These are phyloP conservation scores for Drosophila punjabiensis DNA, from an alignment of 1,140 invertebrate species.

Conservation along the genomic window DNA sequence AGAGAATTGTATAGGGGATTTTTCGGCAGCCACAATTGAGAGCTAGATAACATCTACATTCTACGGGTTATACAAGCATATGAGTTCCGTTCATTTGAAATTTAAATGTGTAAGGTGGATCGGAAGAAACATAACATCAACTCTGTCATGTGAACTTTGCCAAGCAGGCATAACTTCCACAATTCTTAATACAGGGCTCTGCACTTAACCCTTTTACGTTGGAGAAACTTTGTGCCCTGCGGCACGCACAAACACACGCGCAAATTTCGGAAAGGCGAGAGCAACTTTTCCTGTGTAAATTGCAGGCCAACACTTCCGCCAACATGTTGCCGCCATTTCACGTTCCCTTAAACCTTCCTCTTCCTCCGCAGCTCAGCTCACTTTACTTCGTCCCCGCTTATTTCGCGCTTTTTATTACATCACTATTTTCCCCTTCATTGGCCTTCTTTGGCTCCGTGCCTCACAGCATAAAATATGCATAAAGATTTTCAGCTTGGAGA, in stretches of 20 bases:
- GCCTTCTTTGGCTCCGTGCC: slow-evolving; percentile 16
- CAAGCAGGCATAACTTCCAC: slow-evolving; percentile 25
- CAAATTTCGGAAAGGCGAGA: slow-evolving; percentile 10
- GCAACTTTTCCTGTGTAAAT: slow-evolving; percentile 41
- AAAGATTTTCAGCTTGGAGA: slow-evolving; percentile 34
- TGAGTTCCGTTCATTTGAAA: slow-evolving; percentile 1
- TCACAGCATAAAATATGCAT: slow-evolving; percentile 41
- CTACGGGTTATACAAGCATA: not conserved
- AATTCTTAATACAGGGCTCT: slow-evolving; percentile 26
- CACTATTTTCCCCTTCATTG: slow-evolving; percentile 44
- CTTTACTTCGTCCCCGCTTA: not conserved
- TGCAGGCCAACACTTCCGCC: slow-evolving; percentile 47
- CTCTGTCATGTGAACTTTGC: slow-evolving; percentile 15
- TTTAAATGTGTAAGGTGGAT: slow-evolving; percentile 7
- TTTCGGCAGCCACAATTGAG: not conserved
- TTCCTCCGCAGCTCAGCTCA: not conserved
- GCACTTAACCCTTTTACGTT: slow-evolving; percentile 40
- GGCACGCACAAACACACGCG: slow-evolving; percentile 13
- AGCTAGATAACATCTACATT: slow-evolving; percentile 11
- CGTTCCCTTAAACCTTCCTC: slow-evolving; percentile 2
- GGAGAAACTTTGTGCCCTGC: slow-evolving; percentile 17
- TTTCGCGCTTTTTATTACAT: slow-evolving; percentile 33
- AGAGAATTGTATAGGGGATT: slow-evolving; percentile 2
- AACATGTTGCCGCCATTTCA: slow-evolving; percentile 29
- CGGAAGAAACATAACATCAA: not conserved